Percentiles rank a stretch among this genome's conserved stretches.
Evolutionary conservation across 2,113 vertebrate genomes (phyloP).

Genomic region (Pteronura brasiliensis): DNA sequence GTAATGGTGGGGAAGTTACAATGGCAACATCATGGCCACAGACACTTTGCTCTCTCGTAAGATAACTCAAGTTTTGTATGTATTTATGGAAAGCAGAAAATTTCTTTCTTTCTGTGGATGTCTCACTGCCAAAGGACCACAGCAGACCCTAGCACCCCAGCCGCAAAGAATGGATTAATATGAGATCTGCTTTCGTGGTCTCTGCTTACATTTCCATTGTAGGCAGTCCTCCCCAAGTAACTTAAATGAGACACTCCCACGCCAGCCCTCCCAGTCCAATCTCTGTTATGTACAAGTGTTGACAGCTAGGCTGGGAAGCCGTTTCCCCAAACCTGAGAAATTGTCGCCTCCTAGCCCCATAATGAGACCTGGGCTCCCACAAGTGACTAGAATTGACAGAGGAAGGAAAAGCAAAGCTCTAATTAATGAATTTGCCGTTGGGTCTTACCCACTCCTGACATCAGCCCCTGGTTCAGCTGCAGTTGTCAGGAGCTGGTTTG

Average conservation of each 20-base stretch:
- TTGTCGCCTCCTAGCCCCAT: background rate
- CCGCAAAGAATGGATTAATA: background rate
- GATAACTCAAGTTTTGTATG: background rate
- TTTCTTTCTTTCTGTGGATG: background rate
- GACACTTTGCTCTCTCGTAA: background rate
- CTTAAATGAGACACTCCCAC: background rate
- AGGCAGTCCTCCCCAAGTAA: background rate
- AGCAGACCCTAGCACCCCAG: background rate
- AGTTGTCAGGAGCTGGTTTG: background rate
- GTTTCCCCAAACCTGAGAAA: background rate
- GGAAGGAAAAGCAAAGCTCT: background rate
- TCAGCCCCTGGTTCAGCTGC: background rate
- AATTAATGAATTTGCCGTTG: background rate
- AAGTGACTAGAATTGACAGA: conserved; percentile 24
- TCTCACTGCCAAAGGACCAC: background rate
- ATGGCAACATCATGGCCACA: background rate
- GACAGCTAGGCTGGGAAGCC: background rate
- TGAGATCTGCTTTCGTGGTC: background rate
- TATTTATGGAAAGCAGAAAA: background rate
- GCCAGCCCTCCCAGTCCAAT: background rate
- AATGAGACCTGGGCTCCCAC: conserved; percentile 37
- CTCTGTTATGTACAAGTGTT: background rate
- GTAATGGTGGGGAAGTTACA: background rate
- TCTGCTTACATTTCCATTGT: background rate
- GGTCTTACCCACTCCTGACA: background rate